Percentiles rank a stretch among this genome's conserved stretches.
Conservation (phyloP, 2,888 invertebrate genomes). For the Eupelmus urozonus region DNA sequence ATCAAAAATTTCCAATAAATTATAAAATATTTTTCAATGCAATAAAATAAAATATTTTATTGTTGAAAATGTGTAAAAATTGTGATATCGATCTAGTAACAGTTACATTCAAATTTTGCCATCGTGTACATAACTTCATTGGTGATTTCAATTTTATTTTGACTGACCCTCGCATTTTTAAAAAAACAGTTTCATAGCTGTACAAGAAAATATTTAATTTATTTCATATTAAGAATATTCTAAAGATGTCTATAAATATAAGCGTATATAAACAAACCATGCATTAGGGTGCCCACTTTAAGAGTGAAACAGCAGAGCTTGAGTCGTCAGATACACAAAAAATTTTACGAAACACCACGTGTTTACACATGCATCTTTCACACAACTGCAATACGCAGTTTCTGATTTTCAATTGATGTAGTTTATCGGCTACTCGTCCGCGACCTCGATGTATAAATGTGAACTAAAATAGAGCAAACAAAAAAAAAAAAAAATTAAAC, state of each 20-base stretch:
- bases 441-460: constrained; percentile 41
- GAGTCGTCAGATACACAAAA: constrained; percentile 13
- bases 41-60: too few relatives aligned
- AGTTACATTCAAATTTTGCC: too few relatives aligned
- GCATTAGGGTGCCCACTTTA: background rate
- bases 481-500: constrained; percentile 37
- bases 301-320: constrained; percentile 47
- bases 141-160: background rate
- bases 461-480: constrained; percentile 24
- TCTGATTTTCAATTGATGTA: constrained; percentile 27
- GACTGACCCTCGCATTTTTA: too few relatives aligned
- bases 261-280: background rate
- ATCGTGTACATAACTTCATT: background rate
- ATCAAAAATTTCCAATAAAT: too few relatives aligned
- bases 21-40: too few relatives aligned
- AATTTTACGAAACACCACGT: constrained; percentile 37
- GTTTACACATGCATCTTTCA: constrained; percentile 24
- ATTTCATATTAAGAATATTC: background rate
- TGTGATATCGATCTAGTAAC: too few relatives aligned
- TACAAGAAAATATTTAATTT: background rate
- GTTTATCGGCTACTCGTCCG: constrained; percentile 42
- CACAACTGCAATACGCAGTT: constrained; percentile 21
- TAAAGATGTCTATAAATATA: constrained; percentile 1
- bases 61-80: too few relatives aligned
- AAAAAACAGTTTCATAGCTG: background rate